Evolutionary conservation across 2,113 vertebrate species (phyloP).

Genomic region (Eupsittula cactorum): DNA sequence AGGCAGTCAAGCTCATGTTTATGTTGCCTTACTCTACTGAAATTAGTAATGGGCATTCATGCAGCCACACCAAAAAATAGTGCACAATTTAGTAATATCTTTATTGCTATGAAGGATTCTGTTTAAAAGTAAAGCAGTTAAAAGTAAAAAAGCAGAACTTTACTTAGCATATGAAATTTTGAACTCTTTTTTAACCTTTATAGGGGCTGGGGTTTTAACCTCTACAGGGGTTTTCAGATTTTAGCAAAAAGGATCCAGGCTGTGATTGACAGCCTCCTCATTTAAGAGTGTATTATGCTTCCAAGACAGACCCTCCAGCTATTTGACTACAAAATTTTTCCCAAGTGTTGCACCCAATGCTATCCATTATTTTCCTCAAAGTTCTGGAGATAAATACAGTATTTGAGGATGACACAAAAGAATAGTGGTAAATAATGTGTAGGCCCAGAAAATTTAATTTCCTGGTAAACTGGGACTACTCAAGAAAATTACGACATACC

Average conservation of each 20-base stretch:
- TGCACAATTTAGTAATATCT: background rate
- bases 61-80: constrained; percentile 1
- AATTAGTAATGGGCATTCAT: constrained; percentile 8
- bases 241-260: background rate
- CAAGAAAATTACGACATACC: background rate
- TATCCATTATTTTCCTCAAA: background rate
- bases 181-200: background rate
- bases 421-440: background rate
- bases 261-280: background rate
- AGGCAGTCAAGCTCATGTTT: constrained; percentile 28
- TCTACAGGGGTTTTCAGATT: background rate
- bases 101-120: background rate
- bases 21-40: background rate
- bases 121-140: constrained; percentile 16
- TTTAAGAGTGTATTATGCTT: background rate
- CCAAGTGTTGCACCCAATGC: background rate
- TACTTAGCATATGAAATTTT: background rate
- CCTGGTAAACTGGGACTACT: background rate
- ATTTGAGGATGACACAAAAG: background rate
- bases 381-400: background rate
- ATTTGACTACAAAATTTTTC: background rate
- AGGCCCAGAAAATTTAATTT: background rate
- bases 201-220: background rate
- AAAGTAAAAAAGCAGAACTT: background rate
- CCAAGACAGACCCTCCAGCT: background rate